These are phyloP conservation scores for Promerops cafer DNA, from an alignment of 2,113 vertebrate genomes.

Conservation along the genomic window DNA sequence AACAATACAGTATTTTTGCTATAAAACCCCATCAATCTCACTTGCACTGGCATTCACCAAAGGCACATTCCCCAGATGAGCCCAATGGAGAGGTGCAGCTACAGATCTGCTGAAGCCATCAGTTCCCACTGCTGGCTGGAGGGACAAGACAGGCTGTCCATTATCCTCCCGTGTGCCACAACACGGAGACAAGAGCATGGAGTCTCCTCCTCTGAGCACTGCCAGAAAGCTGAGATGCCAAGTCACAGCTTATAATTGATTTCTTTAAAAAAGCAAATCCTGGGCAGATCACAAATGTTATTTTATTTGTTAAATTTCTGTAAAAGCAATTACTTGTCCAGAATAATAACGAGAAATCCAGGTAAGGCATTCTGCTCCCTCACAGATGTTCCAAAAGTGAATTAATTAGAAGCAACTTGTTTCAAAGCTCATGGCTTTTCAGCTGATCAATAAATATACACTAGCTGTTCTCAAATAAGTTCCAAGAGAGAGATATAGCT, in stretches of 20 bases:
- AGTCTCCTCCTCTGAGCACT: neutral
- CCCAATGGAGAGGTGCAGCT: neutral
- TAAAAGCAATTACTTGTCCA: neutral
- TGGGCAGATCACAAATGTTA: neutral
- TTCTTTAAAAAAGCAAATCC: neutral
- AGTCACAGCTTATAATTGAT: neutral
- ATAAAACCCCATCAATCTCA: conserved; percentile 22
- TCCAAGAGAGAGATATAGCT: conserved; percentile 15
- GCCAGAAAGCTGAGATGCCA: neutral
- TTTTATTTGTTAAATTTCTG: neutral
- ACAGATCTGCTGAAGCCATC: neutral
- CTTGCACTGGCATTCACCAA: neutral
- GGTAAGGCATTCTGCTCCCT: neutral
- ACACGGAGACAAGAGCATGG: neutral
- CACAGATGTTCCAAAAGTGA: neutral
- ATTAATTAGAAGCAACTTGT: neutral
- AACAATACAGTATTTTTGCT: conserved; percentile 6
- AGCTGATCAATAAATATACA: conserved; percentile 3
- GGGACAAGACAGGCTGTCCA: neutral
- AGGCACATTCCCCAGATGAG: neutral
- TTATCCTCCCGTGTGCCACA: neutral
- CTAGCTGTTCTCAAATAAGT: neutral
- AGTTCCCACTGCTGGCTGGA: neutral
- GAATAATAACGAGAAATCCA: neutral
- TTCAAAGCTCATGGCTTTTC: neutral